Conservation (phyloP, 2,113 vertebrate genomes). For the Crotalus viridis region DNA sequence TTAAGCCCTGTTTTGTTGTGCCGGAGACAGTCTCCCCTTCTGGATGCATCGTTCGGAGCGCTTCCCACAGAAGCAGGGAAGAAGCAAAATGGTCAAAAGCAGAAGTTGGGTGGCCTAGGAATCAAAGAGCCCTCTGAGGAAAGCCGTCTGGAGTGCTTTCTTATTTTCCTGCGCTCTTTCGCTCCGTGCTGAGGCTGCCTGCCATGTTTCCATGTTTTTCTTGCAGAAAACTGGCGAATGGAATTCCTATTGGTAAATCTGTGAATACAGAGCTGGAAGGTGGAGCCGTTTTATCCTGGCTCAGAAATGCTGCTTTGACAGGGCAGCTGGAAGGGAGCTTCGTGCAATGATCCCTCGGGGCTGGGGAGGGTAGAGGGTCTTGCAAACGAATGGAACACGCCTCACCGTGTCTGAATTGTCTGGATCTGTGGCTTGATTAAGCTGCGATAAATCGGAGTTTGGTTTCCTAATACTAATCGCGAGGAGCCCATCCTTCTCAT, state of each 20-base stretch:
- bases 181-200: background rate
- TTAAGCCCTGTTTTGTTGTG: constrained; percentile 44
- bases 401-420: background rate
- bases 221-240: background rate
- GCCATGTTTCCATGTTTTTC: constrained; percentile 3
- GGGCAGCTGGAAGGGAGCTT: background rate
- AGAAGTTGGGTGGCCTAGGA: no score
- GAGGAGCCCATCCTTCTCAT: background rate
- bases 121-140: background rate
- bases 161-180: background rate
- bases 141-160: background rate
- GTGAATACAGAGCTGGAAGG: background rate
- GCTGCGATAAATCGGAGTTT: background rate
- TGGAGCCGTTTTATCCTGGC: background rate
- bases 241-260: background rate
- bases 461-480: background rate
- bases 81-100: background rate
- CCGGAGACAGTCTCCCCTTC: constrained; percentile 13
- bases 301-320: background rate
- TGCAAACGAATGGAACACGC: background rate
- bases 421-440: background rate
- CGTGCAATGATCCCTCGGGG: background rate
- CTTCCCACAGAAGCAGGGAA: background rate
- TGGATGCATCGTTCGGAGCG: background rate
- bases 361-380: background rate